phyloP scores from a whole-genome alignment of 2,113 vertebrate genomes.

The Tauraco erythrolophus region DNA sequence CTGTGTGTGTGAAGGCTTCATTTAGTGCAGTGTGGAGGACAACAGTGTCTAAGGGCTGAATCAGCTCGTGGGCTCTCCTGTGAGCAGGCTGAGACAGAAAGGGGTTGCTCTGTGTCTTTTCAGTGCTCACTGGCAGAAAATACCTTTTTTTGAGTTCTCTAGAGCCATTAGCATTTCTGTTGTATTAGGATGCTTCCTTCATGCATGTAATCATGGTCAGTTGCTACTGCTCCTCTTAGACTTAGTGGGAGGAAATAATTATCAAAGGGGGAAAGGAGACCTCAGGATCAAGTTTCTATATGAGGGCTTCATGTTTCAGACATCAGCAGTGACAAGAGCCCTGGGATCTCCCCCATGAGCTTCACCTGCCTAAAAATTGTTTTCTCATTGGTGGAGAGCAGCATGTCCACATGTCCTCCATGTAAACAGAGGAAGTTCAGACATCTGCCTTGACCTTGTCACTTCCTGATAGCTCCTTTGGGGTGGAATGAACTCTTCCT shows the following conservation, averaged over 20 bases:
- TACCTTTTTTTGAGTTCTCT: background rate
- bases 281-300: background rate
- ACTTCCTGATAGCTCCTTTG: background rate
- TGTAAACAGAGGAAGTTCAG: background rate
- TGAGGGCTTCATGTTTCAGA: background rate
- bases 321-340: background rate
- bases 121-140: background rate
- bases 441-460: background rate
- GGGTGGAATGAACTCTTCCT: background rate
- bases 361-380: background rate
- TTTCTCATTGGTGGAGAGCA: background rate
- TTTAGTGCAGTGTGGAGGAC: background rate
- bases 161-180: background rate
- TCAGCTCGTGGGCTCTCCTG: background rate
- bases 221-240: background rate
- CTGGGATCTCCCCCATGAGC: background rate
- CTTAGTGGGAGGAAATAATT: background rate
- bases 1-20: background rate
- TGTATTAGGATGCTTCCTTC: background rate
- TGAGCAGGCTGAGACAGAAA: background rate
- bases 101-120: background rate
- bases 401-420: rapidly evolving
- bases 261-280: background rate
- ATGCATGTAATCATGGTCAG: background rate
- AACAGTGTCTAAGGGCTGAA: background rate